A percentile compares a stretch with the other conserved stretches of the same genome.
phyloP scores from a whole-genome alignment of 2,113 vertebrate species.

The Elanus axillaris region DNA sequence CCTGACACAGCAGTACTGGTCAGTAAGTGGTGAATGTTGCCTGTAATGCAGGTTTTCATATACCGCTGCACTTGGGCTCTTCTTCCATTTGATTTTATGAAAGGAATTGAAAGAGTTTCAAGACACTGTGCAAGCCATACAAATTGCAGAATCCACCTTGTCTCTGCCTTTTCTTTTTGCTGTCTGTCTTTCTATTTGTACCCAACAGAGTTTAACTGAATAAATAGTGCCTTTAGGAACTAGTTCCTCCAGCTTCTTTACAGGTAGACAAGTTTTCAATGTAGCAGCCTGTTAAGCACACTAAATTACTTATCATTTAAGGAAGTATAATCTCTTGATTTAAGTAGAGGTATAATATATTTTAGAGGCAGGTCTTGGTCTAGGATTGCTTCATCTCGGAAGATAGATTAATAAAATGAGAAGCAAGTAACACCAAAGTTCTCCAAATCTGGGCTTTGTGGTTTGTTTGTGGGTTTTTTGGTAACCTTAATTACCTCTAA shows the following conservation, averaged over 20 bases:
- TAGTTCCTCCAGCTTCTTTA: background rate
- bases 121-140: background rate
- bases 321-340: background rate
- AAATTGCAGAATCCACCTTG: background rate
- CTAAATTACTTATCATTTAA: background rate
- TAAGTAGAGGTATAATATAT: background rate
- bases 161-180: background rate
- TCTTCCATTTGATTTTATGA: background rate
- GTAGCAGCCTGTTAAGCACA: background rate
- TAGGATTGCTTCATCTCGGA: background rate
- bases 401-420: constrained; percentile 28
- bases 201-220: background rate
- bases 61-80: background rate
- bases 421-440: constrained; percentile 21
- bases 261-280: background rate
- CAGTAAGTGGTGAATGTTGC: background rate
- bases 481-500: constrained; percentile 4
- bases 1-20: background rate
- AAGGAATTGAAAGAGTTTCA: background rate
- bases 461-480: background rate
- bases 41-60: background rate
- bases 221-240: background rate
- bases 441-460: background rate
- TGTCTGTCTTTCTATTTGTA: background rate
- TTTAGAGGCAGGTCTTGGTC: background rate